These are phyloP conservation scores for Clunio marinus DNA, from an alignment of 2,888 invertebrate species.

Conservation along the genomic window DNA sequence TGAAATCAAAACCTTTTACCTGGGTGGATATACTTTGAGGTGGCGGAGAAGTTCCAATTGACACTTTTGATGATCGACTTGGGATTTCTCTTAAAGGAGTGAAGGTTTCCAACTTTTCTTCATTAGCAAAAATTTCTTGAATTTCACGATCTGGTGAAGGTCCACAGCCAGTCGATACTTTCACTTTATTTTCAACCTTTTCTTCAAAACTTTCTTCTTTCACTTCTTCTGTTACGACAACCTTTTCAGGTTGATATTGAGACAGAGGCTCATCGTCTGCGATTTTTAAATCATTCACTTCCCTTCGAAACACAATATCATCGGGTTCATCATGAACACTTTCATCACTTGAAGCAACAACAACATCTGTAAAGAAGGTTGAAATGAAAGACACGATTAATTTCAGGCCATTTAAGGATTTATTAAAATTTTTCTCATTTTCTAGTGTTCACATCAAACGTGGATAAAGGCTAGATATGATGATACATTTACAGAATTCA, in stretches of 20 bases:
- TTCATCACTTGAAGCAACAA: neutral
- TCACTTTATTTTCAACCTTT: conserved; percentile 41
- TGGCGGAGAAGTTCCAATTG: conserved; percentile 79
- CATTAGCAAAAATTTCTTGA: conserved; percentile 39
- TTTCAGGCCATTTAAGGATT: neutral
- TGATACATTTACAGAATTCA: neutral
- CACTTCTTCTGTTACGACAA: too few relatives aligned
- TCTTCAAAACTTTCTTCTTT: neutral
- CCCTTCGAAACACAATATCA: too few relatives aligned
- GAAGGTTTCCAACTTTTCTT: conserved; percentile 32
- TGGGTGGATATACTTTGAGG: conserved; percentile 85
- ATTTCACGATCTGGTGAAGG: conserved; percentile 59
- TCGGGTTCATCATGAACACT: neutral
- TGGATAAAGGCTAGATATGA: conserved; percentile 4
- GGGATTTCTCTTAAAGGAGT: conserved; percentile 41
- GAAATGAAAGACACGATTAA: too few relatives aligned
- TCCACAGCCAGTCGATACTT: conserved; percentile 60
- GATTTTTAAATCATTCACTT: too few relatives aligned
- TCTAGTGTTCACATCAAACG: neutral
- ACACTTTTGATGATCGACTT: conserved; percentile 46
- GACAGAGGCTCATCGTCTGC: too few relatives aligned
- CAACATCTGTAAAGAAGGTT: neutral
- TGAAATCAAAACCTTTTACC: conserved; percentile 52
- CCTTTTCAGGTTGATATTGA: too few relatives aligned
- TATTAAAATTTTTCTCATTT: conserved; percentile 1